Evolutionary conservation across 2,888 invertebrate genomes (phyloP), one percentile per base, ranked within the genome.

Genomic region (Bombyx huttoni): DNA sequence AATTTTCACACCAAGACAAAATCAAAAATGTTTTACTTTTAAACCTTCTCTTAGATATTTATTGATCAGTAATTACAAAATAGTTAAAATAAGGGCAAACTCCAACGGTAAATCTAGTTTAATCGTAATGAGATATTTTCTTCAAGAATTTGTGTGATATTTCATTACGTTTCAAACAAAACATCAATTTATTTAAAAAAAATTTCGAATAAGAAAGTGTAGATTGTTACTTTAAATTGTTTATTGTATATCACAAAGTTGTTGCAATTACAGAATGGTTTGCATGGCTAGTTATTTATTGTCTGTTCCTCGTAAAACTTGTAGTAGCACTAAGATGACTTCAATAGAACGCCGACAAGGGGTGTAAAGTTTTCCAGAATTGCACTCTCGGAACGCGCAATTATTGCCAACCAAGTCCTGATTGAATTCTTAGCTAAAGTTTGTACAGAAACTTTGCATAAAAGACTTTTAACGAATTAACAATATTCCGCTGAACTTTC

Each of bases 351-450:
- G 75, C 78, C 70, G 76, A 82, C 78, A 81, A 79, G 73, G 73
- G 71, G 73, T 79, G 78, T 75, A 80, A 83, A 85, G 81, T 85
- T 85, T 77, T 65, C 73, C 77, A 75, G 78, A 80, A 79, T 78
- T 78, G 73, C 73, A 73, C 76, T 80, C 73, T 70, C 68, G 72
- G 73, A 74, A 76, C 73, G 73, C 65, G 77, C 80, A 84, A 83
- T 85, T 81, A 86, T 85, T 79, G 75, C 78, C 74, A 73, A 78
- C 78, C 74, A 66, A 81, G 70, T 78, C 74, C 73, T 83, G 83
- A 83, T 85, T 83, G 82, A 85, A 84, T 83, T 82, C 82, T 81
- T 79, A 77, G 80, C 78, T 81, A 73, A 81, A 81, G 77, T 84
- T 83, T 80, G 75, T 73, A 62, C 64, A 70, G 59, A 64, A 77